These are phyloP conservation scores for Dicyrtomina minuta DNA, from an alignment of 2,888 invertebrate genomes.

Conservation along the genomic window DNA sequence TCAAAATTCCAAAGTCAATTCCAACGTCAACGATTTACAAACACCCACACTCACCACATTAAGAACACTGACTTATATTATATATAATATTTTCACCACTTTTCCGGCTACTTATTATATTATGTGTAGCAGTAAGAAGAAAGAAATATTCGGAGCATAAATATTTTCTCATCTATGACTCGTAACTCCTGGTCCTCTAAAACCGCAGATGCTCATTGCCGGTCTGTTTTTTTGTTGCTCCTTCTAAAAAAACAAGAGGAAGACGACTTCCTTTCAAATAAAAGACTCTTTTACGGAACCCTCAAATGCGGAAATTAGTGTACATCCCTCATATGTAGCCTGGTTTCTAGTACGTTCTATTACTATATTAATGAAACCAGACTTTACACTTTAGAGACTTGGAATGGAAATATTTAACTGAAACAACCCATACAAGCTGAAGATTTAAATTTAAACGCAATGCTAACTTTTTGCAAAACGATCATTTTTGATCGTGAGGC, in stretches of 20 bases:
- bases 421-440: too few relatives aligned
- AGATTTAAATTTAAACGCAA: too few relatives aligned
- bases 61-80: too few relatives aligned
- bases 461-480: too few relatives aligned
- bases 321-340: not conserved
- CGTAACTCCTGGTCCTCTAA: conserved; percentile 25
- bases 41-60: not conserved
- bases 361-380: too few relatives aligned
- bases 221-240: conserved; percentile 21
- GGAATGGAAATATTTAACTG: too few relatives aligned
- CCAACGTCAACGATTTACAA: not conserved
- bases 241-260: conserved; percentile 32
- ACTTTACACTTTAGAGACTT: too few relatives aligned
- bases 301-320: conserved; percentile 26
- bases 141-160: conserved; percentile 3
- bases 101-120: too few relatives aligned
- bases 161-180: conserved; percentile 1
- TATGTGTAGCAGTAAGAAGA: not conserved
- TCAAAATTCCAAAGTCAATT: too few relatives aligned
- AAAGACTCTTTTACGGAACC: conserved; percentile 29
- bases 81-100: too few relatives aligned
- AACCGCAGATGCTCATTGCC: conserved; percentile 29
- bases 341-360: too few relatives aligned
- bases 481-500: too few relatives aligned
- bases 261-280: conserved; percentile 32